Evolutionary conservation across 2,888 invertebrate genomes (phyloP), one percentile per base, ranked within the genome.

Genomic region (Nephrocerus scutellatus): DNA sequence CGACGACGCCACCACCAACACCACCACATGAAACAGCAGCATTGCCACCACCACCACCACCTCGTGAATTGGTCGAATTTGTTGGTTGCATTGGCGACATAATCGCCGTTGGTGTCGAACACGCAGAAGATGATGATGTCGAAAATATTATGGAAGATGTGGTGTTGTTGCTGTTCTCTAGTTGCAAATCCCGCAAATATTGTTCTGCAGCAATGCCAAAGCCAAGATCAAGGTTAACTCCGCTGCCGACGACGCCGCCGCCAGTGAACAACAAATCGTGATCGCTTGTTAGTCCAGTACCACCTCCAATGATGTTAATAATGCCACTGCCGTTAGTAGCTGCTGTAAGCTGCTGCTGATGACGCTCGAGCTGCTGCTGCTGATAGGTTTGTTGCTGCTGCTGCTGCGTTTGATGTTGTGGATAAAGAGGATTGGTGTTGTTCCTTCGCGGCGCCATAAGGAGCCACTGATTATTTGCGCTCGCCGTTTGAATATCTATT

Each of bases 371-470:
- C n/a, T 20, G 28, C 12, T 30, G 43, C 19, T 30, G 41, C 48
- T 52, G 51, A 45, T 48, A 49, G 39, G 50, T 48, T 40, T 45
- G 44, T 16, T 45, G 47, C 16, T 34, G 46, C 13, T 20, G 36
- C n/a, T 47, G 51, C 3, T 43, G 29, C 13, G 44, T 36, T 18
- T 34, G 43, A 13, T 29, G 37, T 6, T 12, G 41, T 2, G 39
- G 37, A 3, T 47, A 48, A 12, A 39, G 45, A 24, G 37, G 48
- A 21, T 36, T 51, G 47, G 53, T 50, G 44, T 69, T 67, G 60
- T 72, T 73, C 57, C 75, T 71, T 64, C 74, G 71, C 55, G 72
- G 72, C 60, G 74, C 72, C 72, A 73, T 72, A 60, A 57, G 62
- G 57, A 56, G 52, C 55, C 55, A 50, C 53, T 54, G 53, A 47